phyloP scores from a whole-genome alignment of 2,113 vertebrate genomes.

The Ornithorhynchus anatinus region DNA sequence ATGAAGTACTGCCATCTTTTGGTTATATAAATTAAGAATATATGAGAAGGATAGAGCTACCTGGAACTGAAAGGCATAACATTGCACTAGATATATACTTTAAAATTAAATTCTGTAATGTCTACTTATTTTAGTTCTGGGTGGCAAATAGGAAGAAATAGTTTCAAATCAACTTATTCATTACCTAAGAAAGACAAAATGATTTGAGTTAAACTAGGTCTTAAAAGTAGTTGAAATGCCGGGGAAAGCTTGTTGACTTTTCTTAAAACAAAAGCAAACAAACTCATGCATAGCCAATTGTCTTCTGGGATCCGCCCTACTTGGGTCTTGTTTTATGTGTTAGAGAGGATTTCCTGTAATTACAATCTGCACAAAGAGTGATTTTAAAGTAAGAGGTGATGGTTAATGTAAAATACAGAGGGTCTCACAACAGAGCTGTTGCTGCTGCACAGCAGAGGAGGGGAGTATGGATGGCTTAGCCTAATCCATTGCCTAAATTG shows the following conservation, averaged over 20 bases:
- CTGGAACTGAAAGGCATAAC: background rate
- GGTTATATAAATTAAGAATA: constrained; percentile 65
- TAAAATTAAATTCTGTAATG: background rate
- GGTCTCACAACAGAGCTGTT: too few relatives aligned
- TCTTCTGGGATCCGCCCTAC: background rate
- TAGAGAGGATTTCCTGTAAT: background rate
- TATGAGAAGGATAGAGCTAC: constrained; percentile 14
- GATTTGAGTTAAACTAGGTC: background rate
- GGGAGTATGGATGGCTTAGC: too few relatives aligned
- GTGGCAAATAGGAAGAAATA: background rate
- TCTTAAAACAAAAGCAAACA: background rate
- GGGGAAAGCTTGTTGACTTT: background rate
- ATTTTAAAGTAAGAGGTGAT: too few relatives aligned
- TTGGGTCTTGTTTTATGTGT: background rate
- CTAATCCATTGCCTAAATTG: too few relatives aligned
- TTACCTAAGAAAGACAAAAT: background rate
- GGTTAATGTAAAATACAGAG: too few relatives aligned
- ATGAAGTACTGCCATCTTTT: constrained; percentile 81
- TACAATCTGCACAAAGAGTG: background rate
- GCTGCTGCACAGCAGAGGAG: too few relatives aligned
- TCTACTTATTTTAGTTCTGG: background rate
- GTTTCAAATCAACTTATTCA: background rate
- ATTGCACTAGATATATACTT: background rate
- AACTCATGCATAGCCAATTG: background rate
- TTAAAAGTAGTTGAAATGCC: background rate